Conservation (phyloP, 2,113 vertebrate species). For the Dryoscopus gambensis region DNA sequence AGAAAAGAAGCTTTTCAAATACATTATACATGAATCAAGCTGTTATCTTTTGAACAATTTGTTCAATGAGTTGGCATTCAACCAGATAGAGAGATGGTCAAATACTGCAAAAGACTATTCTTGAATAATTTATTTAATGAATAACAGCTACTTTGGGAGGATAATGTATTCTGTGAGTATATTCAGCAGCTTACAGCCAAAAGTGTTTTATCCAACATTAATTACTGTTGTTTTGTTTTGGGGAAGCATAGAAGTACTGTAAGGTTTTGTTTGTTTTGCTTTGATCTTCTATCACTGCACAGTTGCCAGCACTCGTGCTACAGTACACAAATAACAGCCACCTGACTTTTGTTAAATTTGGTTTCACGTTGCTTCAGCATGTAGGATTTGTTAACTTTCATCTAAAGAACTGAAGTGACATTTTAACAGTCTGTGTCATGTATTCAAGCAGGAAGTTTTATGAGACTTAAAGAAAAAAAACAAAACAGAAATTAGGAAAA, state of each 20-base stretch:
- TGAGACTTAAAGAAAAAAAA: background rate
- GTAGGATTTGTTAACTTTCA: slow-evolving; percentile 47
- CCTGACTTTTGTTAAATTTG: slow-evolving; percentile 18
- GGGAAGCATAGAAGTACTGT: background rate
- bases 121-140: slow-evolving; percentile 54
- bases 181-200: slow-evolving; percentile 4
- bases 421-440: background rate
- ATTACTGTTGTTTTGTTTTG: slow-evolving; percentile 22
- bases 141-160: background rate
- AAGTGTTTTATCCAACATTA: slow-evolving; percentile 28
- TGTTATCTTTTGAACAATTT: slow-evolving; percentile 45
- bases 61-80: slow-evolving; percentile 41
- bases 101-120: slow-evolving; percentile 20
- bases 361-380: background rate
- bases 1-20: slow-evolving; percentile 33
- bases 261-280: slow-evolving; percentile 31
- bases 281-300: background rate
- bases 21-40: slow-evolving; percentile 55
- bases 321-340: background rate
- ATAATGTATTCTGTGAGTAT: slow-evolving; percentile 12
- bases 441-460: background rate
- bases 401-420: background rate
- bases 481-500: background rate
- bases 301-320: background rate
- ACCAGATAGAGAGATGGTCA: slow-evolving; percentile 33